Evolutionary conservation across 2,113 vertebrate species (phyloP).

Genomic region (Probosciger aterrimus): DNA sequence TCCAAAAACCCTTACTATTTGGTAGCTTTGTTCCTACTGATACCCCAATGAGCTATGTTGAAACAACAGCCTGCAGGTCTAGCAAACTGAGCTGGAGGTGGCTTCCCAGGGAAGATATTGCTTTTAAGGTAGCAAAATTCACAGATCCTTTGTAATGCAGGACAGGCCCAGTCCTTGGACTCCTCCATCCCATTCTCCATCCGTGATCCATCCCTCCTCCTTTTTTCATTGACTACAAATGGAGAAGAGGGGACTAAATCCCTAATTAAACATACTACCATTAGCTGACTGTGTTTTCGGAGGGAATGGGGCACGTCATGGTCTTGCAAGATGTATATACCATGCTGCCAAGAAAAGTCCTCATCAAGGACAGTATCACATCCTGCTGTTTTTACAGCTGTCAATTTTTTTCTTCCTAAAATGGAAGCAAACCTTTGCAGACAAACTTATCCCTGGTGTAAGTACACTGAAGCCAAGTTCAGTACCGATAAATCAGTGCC

Average conservation of each 20-base stretch:
- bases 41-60: background rate
- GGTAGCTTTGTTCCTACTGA: background rate
- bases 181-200: background rate
- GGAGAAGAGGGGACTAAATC: background rate
- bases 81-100: background rate
- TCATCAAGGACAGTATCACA: background rate
- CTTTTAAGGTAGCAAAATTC: background rate
- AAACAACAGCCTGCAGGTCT: background rate
- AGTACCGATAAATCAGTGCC: constrained; percentile 56
- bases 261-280: background rate
- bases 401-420: constrained; percentile 45
- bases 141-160: background rate
- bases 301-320: background rate
- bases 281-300: background rate
- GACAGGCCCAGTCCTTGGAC: background rate
- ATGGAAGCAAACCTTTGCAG: constrained; percentile 42
- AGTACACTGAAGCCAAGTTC: constrained; percentile 32
- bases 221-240: background rate
- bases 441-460: constrained; percentile 23
- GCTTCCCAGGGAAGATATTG: background rate
- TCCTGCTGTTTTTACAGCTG: constrained; percentile 28
- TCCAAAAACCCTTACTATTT: background rate
- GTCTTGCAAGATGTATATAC: background rate
- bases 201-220: background rate
- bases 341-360: background rate